Evolutionary conservation across 2,797 vertebrate genomes (phyloP), one percentile per base, ranked within the genome.

Genomic region (Rhinatrema bivittatum): DNA sequence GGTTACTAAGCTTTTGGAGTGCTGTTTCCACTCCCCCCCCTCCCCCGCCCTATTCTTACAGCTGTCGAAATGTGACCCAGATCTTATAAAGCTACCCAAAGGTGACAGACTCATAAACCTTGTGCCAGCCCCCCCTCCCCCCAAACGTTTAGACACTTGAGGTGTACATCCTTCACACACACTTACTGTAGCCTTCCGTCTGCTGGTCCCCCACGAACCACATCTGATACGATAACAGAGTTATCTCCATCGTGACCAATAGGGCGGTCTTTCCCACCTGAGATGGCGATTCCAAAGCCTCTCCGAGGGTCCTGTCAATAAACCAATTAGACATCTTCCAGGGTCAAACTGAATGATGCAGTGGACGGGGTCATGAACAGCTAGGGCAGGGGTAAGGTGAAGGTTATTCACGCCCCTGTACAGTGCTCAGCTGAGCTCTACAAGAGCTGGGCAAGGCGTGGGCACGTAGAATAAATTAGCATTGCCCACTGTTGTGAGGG

Each of bases 201-300:
- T 0, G 94, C 94, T 0, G 95, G 95, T 13, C 95, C 95, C 2
- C 84, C 85, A 0, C 81, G 50, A 25, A 99, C 77, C 51, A 99
- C 90, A 5, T 99, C 95, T 0, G 94, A 96, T 21, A 99, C 71
- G 1, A 96, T 25, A 46, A 99, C 81, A 0, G 88, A 62, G 0
- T 85, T 78, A 39, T 91, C 87, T 7, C 87, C 82, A 0, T 23
- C 77, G 11, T 44, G 34, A 3, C 47, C 72, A 21, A 80, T 61
- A 5, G 91, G 74, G 53, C 55, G 90, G 64, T 97, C 94, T 18
- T 57, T 70, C 16, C 94, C 89, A 13, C 93, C 94, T 0, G 94
- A 94, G 41, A 99, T 56, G 12, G 94, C 94, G 1, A 99, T 89
- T 29, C 95, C 95, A 13, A 97, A 99, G n/a, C 95, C 95, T 2